Evolutionary conservation across 2,888 invertebrate genomes (phyloP).

Genomic region (Linnaemya tessellans): DNA sequence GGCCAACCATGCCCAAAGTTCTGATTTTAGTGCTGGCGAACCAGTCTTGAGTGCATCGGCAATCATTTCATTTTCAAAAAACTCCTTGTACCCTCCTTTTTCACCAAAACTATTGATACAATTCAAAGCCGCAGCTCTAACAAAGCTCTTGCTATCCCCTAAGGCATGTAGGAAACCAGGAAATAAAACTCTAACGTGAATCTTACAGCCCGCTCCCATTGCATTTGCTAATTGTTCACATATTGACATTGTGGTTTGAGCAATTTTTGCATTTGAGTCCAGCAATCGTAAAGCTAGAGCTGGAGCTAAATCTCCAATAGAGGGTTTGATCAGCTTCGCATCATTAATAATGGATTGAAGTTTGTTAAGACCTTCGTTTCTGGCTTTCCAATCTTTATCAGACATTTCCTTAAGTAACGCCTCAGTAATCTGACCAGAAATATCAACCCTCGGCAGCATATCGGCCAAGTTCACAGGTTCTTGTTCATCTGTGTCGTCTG

Average conservation of each 20-base stretch:
- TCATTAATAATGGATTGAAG: conserved; percentile 84
- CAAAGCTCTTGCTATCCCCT: conserved; percentile 90
- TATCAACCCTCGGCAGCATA: conserved; percentile 90
- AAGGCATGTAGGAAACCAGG: conserved; percentile 93
- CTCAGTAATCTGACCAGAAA: conserved; percentile 92
- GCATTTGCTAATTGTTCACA: conserved; percentile 92
- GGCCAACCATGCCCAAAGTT: conserved; percentile 93
- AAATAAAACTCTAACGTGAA: conserved; percentile 91
- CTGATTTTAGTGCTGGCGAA: conserved; percentile 91
- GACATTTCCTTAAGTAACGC: conserved; percentile 90
- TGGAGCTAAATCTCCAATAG: conserved; percentile 92
- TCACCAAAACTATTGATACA: conserved; percentile 94
- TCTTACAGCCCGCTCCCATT: conserved; percentile 92
- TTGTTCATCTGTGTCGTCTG: conserved; percentile 74
- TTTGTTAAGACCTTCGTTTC: conserved; percentile 84
- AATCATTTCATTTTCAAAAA: conserved; percentile 94
- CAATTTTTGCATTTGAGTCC: conserved; percentile 96
- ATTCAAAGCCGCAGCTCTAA: conserved; percentile 91
- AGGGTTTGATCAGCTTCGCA: conserved; percentile 91
- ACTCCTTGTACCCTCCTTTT: conserved; percentile 90
- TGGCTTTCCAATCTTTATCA: conserved; percentile 96
- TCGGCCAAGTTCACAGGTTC: conserved; percentile 87
- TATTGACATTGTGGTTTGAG: conserved; percentile 91
- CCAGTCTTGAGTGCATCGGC: conserved; percentile 93
- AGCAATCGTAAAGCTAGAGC: conserved; percentile 90